Base-by-base conservation (phyloP, 2,888 invertebrate genomes). In the Colostygia pectinataria region DNA sequence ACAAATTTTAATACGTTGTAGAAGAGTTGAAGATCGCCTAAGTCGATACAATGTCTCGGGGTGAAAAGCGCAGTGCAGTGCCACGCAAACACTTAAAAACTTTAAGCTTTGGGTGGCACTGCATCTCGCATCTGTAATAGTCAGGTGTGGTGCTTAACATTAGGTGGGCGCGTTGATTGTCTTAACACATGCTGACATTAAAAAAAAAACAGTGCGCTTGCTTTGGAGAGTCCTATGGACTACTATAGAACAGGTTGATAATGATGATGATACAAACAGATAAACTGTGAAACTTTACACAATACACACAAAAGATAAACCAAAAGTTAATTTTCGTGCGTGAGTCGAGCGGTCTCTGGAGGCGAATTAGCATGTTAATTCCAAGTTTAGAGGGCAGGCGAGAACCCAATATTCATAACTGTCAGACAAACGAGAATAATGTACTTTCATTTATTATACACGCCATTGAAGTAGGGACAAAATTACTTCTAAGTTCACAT, bases 241-340 rank as follows among this genome's bases (percentile, higher is more conserved):
- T 18, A 27, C 31, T 7, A 4, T 9, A 45, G 6, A 20, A 32
- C 8, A 5, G 6, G 14, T 12, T 20, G 13, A 13, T 8, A n/a
- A 29, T 29, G 14, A n/a, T 20, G 13, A 13, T 8, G 7, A 29
- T 29, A 39, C 13, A 20, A 39, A 29, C 15, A 25, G 23, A 25
- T n/a, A 7, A 32, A 23, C 39, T 14, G 13, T 14, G 24, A 24
- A 40, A 40, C 24, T 24, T 24, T 24, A 36, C 10, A 29, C 29
- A 15, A 31, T 24, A 14, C 40, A 43, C 6, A 25, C 40, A 41
- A 41, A 48, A 48, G 31, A 55, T 55, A 55, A 38, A 52, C 38
- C 36, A 15, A 36, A 48, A 55, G 45, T 41, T 28, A 48, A 55
- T 48, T 47, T 46, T 29, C 29, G 34, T 46, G 44, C 40, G 41